Evolutionary conservation across 1,140 invertebrate genomes (phyloP).

Genomic region (Drosophila lacteicornis): DNA sequence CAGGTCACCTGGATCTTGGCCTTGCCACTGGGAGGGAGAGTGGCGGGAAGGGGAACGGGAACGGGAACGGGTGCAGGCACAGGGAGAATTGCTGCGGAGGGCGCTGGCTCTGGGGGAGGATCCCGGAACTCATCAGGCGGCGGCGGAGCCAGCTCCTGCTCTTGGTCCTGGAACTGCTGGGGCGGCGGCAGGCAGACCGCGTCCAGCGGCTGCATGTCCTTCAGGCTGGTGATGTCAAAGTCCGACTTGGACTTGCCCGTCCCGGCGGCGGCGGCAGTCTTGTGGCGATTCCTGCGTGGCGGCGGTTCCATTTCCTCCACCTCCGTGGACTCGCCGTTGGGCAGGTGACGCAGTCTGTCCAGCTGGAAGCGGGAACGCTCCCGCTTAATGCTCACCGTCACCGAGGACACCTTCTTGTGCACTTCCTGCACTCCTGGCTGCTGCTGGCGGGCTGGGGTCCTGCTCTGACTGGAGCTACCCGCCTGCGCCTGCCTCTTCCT

Average conservation of each 20-base stretch:
- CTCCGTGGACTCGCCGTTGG: slow-evolving; percentile 80
- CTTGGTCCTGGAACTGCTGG: slow-evolving; percentile 92
- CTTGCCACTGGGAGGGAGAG: slow-evolving; percentile 28
- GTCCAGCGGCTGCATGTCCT: slow-evolving; percentile 88
- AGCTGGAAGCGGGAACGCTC: slow-evolving; percentile 75
- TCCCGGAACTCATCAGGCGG: slow-evolving; percentile 90
- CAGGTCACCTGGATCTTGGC: slow-evolving; percentile 43
- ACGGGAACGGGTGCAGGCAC: background rate
- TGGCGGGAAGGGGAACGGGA: slow-evolving; percentile 3
- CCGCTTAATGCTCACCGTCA: slow-evolving; percentile 70
- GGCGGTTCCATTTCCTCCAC: slow-evolving; percentile 76
- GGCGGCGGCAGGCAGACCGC: slow-evolving; percentile 92
- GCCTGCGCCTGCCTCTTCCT: slow-evolving; percentile 46
- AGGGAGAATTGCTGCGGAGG: slow-evolving; percentile 18
- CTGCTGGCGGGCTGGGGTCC: slow-evolving; percentile 60
- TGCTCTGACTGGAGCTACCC: slow-evolving; percentile 52
- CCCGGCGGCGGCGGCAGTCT: slow-evolving; percentile 8
- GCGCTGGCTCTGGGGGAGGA: slow-evolving; percentile 81
- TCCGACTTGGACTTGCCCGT: slow-evolving; percentile 85
- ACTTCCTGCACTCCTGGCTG: slow-evolving; percentile 26
- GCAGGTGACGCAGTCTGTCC: slow-evolving; percentile 66
- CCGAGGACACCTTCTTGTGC: slow-evolving; percentile 76
- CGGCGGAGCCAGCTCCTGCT: slow-evolving; percentile 86
- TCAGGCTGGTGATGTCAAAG: slow-evolving; percentile 86
- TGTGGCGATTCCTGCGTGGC: slow-evolving; percentile 62